Base-by-base conservation (phyloP, 2,113 vertebrate species). In the Progne subis region DNA sequence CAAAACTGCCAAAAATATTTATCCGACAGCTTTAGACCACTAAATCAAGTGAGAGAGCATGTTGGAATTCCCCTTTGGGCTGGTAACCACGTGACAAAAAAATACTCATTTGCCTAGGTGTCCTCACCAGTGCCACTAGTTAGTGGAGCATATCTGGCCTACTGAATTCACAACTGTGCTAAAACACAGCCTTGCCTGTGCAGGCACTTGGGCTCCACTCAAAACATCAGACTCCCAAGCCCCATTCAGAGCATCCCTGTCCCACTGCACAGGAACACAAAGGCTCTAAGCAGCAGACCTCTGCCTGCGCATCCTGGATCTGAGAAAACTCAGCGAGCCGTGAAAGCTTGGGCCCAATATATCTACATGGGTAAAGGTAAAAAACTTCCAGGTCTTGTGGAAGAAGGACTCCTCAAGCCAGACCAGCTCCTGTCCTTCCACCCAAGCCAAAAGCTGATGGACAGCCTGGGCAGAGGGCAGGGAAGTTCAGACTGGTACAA, bases 41-140 rank as follows among this genome's bases (percentile, higher is more conserved):
- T 77, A 59, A 67, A 63, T 16, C 68, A 75, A 92, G 56, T 10
- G 19, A 47, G 6, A 64, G 8, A 8, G 43, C 3, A 0, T 12
- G 15, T 6, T 82, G 95, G 96, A 96, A 91, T 94, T 95, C 69
- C 95, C 95, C 95, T 71, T 28, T 2, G 14, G 49, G 79, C 55
- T 32, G 31, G 59, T 37, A 79, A 74, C 77, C 53, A 11, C 24
- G 39, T 64, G 86, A 91, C 9, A 6, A 92, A 78, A 86, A 86
- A 47, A 8, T n/a, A 68, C 46, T 89, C n/a, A 95, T 95, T 95
- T 95, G 92, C 86, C 65, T 96, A 75, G 47, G 85, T 75, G 47
- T 56, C n/a, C 83, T 44, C 80, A 55, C 14, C 56, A 25, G 56
- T 20, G 85, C 77, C 25, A 25, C 37, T 71, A 64, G 34, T 63